phyloP scores from a whole-genome alignment of 23 tunicate species.

The Halocynthia roretzi region DNA sequence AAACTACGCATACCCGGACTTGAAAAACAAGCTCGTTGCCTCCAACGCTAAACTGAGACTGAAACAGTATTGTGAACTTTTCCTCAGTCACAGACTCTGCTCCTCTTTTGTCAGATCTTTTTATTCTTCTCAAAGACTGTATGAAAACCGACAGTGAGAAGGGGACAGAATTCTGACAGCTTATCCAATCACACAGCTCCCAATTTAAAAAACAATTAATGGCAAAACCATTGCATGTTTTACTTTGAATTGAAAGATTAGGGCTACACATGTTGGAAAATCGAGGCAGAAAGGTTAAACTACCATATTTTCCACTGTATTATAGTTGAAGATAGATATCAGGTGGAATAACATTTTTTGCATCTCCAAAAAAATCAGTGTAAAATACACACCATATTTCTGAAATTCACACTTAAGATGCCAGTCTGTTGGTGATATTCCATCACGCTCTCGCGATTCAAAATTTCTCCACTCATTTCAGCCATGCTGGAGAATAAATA shows the following conservation, averaged over 20 bases:
- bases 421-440: slow-evolving; percentile 97
- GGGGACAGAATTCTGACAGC: neutral
- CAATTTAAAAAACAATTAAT: too few species aligned
- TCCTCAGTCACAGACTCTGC: slow-evolving; percentile 97
- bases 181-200: too few species aligned
- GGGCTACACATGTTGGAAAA: too few species aligned
- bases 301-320: too few species aligned
- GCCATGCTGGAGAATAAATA: slow-evolving; percentile 39
- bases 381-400: slow-evolving; percentile 73
- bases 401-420: slow-evolving; percentile 85
- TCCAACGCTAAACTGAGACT: slow-evolving; percentile 87
- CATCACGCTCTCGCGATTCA: slow-evolving; percentile 91
- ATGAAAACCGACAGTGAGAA: neutral
- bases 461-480: slow-evolving; percentile 90
- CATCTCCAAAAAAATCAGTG: too few species aligned
- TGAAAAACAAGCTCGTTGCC: slow-evolving; percentile 90
- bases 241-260: too few species aligned
- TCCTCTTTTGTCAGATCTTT: slow-evolving; percentile 93
- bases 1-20: slow-evolving; percentile 64
- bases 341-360: too few species aligned
- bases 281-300: too few species aligned
- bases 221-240: too few species aligned
- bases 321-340: too few species aligned
- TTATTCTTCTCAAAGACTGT: slow-evolving; percentile 91
- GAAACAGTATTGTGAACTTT: slow-evolving; percentile 90